Conservation (phyloP, 2,888 invertebrate species). For the Yponomeuta plumbellus region DNA sequence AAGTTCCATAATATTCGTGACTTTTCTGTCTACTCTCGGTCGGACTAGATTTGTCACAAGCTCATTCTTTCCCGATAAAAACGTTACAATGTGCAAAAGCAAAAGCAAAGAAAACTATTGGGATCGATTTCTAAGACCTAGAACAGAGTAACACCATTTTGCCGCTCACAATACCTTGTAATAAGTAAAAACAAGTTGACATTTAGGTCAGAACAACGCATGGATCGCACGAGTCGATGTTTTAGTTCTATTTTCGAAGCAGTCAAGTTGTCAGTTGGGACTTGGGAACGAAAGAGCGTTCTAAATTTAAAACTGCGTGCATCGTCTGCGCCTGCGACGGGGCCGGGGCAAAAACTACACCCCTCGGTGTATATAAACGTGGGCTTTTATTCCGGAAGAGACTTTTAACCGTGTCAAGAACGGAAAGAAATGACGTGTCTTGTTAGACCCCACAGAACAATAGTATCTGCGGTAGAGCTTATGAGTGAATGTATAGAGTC, state of each 20-base stretch:
- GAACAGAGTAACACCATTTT: not conserved
- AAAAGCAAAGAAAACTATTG: too few species aligned
- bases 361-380: not conserved
- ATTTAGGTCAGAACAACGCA: constrained; percentile 8
- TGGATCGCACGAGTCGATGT: constrained; percentile 15
- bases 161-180: not conserved
- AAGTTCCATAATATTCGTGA: too few species aligned
- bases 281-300: constrained; percentile 31
- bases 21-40: too few species aligned
- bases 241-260: constrained; percentile 39
- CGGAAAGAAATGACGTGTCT: too few species aligned
- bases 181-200: not conserved
- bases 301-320: constrained; percentile 52
- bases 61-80: too few species aligned
- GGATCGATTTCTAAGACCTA: too few species aligned
- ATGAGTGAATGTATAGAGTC: too few species aligned
- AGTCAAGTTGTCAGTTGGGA: constrained; percentile 40
- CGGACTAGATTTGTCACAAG: too few species aligned
- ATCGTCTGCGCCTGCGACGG: constrained; percentile 45
- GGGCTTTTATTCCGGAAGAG: not conserved
- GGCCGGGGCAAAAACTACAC: constrained; percentile 5
- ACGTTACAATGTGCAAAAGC: too few species aligned
- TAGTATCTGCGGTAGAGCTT: too few species aligned
- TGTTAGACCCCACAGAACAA: too few species aligned
- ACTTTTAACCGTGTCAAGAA: not conserved